A percentile compares a stretch with the other conserved stretches of the same genome.
Evolutionary conservation across 2,888 invertebrate genomes (phyloP).

Genomic region (Suillia variegata): DNA sequence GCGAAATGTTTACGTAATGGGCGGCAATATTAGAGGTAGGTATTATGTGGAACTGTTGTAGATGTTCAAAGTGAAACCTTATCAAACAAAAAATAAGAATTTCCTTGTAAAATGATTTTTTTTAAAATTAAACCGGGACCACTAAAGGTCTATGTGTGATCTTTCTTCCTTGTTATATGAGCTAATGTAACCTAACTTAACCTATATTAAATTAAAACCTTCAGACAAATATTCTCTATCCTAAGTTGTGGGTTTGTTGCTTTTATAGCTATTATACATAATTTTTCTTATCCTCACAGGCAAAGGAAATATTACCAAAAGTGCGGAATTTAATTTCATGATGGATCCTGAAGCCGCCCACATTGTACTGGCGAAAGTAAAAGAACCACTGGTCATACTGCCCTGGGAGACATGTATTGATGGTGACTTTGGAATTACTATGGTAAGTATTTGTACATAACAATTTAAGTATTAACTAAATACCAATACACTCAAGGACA

Average conservation of each 20-base stretch:
- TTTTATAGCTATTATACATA: too few relatives aligned
- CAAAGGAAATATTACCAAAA: slow-evolving; percentile 65
- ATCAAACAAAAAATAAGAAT: too few relatives aligned
- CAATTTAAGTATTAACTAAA: not conserved
- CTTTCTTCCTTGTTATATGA: too few relatives aligned
- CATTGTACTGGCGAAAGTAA: slow-evolving; percentile 66
- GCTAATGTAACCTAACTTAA: too few relatives aligned
- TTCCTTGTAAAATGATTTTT: not conserved
- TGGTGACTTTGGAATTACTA: slow-evolving; percentile 39
- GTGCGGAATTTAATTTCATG: slow-evolving; percentile 78
- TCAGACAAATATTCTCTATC: too few relatives aligned
- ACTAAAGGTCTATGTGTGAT: too few relatives aligned
- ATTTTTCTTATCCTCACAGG: too few relatives aligned
- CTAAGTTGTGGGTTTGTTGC: too few relatives aligned
- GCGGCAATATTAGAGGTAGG: slow-evolving; percentile 79
- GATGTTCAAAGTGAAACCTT: too few relatives aligned
- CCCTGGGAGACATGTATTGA: slow-evolving; percentile 71
- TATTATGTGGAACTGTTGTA: slow-evolving; percentile 4
- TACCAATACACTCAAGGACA: not conserved
- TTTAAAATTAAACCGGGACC: too few relatives aligned
- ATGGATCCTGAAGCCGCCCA: slow-evolving; percentile 77
- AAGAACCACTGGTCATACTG: slow-evolving; percentile 65
- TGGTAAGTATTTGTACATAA: slow-evolving; percentile 30
- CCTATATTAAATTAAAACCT: too few relatives aligned
- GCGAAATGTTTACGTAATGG: slow-evolving; percentile 75